Conservation (phyloP, 2,797 vertebrate genomes). For the Myotis findleyi region DNA sequence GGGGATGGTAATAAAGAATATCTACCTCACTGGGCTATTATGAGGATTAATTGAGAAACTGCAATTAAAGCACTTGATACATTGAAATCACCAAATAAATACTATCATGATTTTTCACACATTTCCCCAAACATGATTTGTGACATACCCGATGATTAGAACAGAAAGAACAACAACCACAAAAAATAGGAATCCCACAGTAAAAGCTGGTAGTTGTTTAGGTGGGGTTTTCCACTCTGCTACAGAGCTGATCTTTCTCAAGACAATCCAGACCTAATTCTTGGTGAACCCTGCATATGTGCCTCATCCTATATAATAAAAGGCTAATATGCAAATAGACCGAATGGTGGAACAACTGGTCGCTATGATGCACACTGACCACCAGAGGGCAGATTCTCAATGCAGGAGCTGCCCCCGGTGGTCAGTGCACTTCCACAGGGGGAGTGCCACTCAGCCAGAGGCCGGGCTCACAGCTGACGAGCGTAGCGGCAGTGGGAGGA, state of each 20-base stretch:
- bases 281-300: neutral
- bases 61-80: neutral
- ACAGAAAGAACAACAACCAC: neutral
- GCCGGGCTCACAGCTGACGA: no score
- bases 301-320: neutral
- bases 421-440: no score
- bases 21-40: neutral
- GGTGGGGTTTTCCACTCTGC: neutral
- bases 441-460: no score
- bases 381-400: no score
- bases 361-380: no score
- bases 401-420: no score
- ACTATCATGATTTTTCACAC: neutral
- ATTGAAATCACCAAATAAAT: neutral
- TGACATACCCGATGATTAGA: neutral
- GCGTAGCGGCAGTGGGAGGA: no score
- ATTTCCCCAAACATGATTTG: neutral
- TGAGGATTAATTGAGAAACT: neutral
- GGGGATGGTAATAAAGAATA: neutral
- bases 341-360: rapidly evolving
- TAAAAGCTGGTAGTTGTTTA: neutral
- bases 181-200: neutral
- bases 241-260: neutral
- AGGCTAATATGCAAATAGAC: no score
- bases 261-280: neutral